These are phyloP conservation scores for Melieria picta DNA, from an alignment of 2,888 invertebrate genomes.

Conservation along the genomic window DNA sequence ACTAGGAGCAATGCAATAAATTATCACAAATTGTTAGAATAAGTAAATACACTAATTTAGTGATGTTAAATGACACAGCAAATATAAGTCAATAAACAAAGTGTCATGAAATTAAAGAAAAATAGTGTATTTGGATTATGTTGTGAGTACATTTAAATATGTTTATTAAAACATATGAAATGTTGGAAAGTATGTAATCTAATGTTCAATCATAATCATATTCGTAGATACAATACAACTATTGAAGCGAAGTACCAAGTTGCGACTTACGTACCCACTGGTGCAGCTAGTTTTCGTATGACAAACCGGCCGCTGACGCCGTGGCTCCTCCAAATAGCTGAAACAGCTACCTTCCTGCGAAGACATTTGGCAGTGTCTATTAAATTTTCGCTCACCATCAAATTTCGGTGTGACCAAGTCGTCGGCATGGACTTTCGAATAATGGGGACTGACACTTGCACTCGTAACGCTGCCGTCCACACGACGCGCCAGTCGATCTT, in stretches of 20 bases:
- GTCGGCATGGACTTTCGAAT: background rate
- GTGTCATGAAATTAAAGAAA: too few relatives aligned
- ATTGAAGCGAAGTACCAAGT: background rate
- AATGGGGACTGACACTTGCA: conserved; percentile 33
- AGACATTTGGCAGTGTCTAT: conserved; percentile 26
- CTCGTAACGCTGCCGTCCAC: conserved; percentile 10
- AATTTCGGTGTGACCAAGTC: conserved; percentile 3
- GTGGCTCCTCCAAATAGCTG: conserved; percentile 40
- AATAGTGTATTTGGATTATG: too few relatives aligned
- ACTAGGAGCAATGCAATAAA: background rate
- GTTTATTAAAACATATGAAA: background rate
- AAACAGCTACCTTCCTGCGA: conserved; percentile 33
- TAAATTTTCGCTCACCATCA: conserved; percentile 13
- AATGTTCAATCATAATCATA: background rate
- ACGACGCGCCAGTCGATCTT: conserved; percentile 43
- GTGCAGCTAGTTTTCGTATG: conserved; percentile 47
- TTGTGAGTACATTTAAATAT: too few relatives aligned
- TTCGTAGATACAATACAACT: background rate
- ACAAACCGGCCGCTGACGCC: conserved; percentile 59
- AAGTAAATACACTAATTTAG: too few relatives aligned
- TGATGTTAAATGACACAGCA: too few relatives aligned
- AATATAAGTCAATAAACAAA: too few relatives aligned
- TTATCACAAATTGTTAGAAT: too few relatives aligned
- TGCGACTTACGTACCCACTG: conserved; percentile 1
- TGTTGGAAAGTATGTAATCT: background rate